phyloP scores from a whole-genome alignment of 2,797 vertebrate species.

The Cichlasoma orientale region DNA sequence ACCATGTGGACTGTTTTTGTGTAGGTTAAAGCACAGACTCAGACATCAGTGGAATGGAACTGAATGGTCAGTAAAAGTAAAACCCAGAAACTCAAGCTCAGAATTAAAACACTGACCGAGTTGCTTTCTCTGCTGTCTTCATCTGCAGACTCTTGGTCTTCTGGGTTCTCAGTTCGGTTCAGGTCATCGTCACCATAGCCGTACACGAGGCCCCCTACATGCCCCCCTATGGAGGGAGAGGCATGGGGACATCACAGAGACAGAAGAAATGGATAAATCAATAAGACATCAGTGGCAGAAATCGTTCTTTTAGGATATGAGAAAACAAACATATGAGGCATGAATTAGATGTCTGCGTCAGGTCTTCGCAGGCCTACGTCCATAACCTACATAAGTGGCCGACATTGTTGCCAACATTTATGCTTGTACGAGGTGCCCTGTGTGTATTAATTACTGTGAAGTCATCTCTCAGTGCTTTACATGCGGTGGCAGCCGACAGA shows the following conservation, averaged over 20 bases:
- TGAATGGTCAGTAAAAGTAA: not conserved
- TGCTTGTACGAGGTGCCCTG: too few species aligned
- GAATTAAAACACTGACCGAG: slow-evolving; percentile 84
- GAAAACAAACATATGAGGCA: not conserved
- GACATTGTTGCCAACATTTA: too few species aligned
- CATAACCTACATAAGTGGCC: too few species aligned
- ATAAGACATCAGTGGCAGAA: not conserved
- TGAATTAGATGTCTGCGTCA: too few species aligned
- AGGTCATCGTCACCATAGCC: slow-evolving; percentile 89
- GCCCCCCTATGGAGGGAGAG: slow-evolving; percentile 66
- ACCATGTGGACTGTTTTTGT: not conserved
- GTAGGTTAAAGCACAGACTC: not conserved
- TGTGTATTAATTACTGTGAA: too few species aligned
- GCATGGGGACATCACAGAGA: not conserved
- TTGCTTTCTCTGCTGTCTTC: slow-evolving; percentile 92
- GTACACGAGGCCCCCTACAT: slow-evolving; percentile 86
- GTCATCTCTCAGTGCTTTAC: too few species aligned
- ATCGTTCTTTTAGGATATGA: not conserved
- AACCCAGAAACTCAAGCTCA: not conserved
- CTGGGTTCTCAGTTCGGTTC: slow-evolving; percentile 78
- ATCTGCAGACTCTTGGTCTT: slow-evolving; percentile 85
- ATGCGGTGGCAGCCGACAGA: too few species aligned
- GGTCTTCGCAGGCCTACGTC: too few species aligned
- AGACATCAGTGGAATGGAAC: rapidly evolving
- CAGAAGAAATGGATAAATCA: not conserved